phyloP scores from a whole-genome alignment of 2,888 invertebrate genomes.

The Caenorhabditis imperialis region DNA sequence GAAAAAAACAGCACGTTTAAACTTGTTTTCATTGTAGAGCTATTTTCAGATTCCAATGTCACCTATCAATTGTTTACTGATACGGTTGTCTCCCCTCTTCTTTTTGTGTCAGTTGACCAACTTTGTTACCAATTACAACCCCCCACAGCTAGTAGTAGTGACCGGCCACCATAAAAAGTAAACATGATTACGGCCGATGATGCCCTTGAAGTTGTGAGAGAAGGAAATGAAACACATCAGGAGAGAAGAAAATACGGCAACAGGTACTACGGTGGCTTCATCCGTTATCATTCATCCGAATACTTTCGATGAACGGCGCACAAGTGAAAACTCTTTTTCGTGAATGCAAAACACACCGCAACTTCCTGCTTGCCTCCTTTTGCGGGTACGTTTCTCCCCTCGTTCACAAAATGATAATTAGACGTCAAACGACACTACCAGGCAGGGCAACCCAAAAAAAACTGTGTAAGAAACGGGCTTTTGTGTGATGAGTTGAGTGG shows the following conservation, averaged over 20 bases:
- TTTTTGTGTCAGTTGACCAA: no score
- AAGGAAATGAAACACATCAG: conserved; percentile 21
- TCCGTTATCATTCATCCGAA: no score
- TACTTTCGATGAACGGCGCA: no score
- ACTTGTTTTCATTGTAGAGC: no score
- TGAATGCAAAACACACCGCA: conserved; percentile 1
- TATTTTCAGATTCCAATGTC: no score
- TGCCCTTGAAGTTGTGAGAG: conserved; percentile 34
- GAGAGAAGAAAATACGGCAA: no score
- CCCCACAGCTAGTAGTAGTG: conserved; percentile 43
- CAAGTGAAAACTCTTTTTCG: no score
- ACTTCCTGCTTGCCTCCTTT: conserved; percentile 15
- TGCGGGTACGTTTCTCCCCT: conserved; percentile 26
- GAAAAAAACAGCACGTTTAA: no score
- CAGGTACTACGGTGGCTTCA: no score
- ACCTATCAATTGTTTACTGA: no score
- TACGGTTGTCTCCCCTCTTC: no score
- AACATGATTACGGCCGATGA: conserved; percentile 45
- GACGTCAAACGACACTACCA: conserved; percentile 52
- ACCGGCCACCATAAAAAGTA: conserved; percentile 33
- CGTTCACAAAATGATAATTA: conserved; percentile 51
- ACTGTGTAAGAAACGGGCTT: conserved; percentile 58
- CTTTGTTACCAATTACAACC: no score
- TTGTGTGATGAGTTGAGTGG: conserved; percentile 50
- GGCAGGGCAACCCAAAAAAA: conserved; percentile 38